Conservation (phyloP, 2,888 invertebrate genomes). For the Agriopis marginaria region DNA sequence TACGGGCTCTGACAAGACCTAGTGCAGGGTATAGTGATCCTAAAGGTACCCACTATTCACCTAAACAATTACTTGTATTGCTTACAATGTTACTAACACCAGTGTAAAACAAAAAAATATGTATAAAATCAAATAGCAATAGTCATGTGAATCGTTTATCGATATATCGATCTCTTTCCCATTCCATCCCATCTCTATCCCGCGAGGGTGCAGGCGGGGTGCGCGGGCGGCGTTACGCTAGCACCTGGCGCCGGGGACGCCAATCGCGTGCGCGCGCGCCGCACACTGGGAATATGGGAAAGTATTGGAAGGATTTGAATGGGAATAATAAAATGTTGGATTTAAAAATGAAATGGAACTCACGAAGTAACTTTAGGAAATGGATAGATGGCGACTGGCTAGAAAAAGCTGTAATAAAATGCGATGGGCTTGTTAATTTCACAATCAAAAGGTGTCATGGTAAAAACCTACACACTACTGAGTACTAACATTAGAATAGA, state of each 20-base stretch:
- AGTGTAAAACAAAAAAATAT: no score
- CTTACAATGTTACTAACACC: no score
- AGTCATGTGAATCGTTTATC: not conserved
- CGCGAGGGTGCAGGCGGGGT: conserved; percentile 38
- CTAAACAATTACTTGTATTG: no score
- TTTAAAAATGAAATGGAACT: not conserved
- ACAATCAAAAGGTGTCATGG: no score
- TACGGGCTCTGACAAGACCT: no score
- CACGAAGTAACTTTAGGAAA: not conserved
- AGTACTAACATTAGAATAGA: no score
- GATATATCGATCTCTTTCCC: conserved; percentile 28
- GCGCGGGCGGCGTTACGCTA: conserved; percentile 45
- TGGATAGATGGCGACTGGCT: not conserved
- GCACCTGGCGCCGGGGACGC: conserved; percentile 69
- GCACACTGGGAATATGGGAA: conserved; percentile 10
- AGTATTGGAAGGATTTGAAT: conserved; percentile 11
- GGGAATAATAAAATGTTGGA: not conserved
- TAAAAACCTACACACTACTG: no score
- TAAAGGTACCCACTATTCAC: no score
- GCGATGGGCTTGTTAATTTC: no score
- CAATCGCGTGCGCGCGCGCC: conserved; percentile 67
- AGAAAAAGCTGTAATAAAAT: no score
- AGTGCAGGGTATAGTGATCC: no score
- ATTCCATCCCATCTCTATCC: conserved; percentile 20
- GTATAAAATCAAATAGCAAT: not conserved